Evolutionary conservation across 2,888 invertebrate genomes (phyloP).

Genomic region (Leptopilina syphax): DNA sequence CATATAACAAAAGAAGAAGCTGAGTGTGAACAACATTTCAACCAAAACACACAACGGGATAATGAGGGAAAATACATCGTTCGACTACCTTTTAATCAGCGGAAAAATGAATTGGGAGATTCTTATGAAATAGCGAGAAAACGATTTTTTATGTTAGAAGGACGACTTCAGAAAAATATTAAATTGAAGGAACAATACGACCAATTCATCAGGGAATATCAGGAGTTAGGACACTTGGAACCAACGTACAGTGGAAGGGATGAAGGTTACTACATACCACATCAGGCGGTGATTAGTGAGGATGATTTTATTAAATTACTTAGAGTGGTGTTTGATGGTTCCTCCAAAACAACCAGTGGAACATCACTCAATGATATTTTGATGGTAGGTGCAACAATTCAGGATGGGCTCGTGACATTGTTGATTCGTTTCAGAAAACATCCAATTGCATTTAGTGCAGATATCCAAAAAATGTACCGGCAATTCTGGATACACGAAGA

Average conservation of each 20-base stretch:
- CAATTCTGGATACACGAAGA: background rate
- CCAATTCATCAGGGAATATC: constrained; percentile 49
- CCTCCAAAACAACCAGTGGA: background rate
- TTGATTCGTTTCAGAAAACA: background rate
- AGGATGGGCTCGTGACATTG: background rate
- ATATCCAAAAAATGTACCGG: background rate
- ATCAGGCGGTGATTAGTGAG: background rate
- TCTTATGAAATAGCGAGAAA: constrained; percentile 42
- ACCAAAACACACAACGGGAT: background rate
- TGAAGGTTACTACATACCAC: background rate
- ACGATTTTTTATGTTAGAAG: constrained; percentile 43
- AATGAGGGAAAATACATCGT: background rate
- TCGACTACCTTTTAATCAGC: constrained; percentile 43
- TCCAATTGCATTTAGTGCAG: background rate
- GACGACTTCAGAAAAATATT: constrained; percentile 37
- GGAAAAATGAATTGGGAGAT: constrained; percentile 44
- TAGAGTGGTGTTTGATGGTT: background rate
- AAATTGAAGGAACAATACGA: constrained; percentile 39
- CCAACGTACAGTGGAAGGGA: background rate
- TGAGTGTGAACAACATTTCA: background rate
- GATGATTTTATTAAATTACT: background rate
- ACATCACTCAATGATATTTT: background rate
- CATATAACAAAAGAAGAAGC: background rate
- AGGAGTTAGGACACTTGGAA: constrained; percentile 45
- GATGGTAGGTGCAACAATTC: background rate